phyloP scores from a whole-genome alignment of 2,797 vertebrate genomes.

The Hydrolagus colliei region DNA sequence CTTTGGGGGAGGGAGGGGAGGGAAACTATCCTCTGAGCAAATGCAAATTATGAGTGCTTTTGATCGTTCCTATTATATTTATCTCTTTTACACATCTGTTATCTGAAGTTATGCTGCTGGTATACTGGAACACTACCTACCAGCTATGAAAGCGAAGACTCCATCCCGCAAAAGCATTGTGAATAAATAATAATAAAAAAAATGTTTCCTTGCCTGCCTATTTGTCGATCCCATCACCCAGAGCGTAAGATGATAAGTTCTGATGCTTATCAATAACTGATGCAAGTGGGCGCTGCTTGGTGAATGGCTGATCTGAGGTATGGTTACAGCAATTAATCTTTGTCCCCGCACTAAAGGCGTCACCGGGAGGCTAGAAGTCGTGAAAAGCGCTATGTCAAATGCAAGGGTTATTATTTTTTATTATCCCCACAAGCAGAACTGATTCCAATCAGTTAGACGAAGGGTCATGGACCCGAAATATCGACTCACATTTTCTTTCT shows the following conservation, averaged over 20 bases:
- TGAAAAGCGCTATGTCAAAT: too few species aligned
- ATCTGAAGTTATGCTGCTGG: not conserved
- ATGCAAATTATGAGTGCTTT: not conserved
- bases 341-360: too few species aligned
- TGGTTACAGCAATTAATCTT: too few species aligned
- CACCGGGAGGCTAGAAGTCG: too few species aligned
- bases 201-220: not conserved
- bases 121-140: not conserved
- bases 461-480: too few species aligned
- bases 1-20: too few species aligned
- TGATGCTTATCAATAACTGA: not conserved
- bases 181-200: not conserved
- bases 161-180: not conserved
- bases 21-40: not conserved
- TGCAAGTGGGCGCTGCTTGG: not conserved
- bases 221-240: not conserved
- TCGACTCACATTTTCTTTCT: too few species aligned
- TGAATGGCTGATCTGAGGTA: not conserved
- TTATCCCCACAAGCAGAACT: too few species aligned
- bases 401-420: too few species aligned
- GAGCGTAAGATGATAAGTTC: too few species aligned
- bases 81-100: too few species aligned
- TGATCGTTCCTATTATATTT: not conserved
- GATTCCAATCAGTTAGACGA: too few species aligned
- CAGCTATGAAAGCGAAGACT: not conserved